phyloP scores from a whole-genome alignment of 2,888 invertebrate genomes.

The Cerceris rybyensis region DNA sequence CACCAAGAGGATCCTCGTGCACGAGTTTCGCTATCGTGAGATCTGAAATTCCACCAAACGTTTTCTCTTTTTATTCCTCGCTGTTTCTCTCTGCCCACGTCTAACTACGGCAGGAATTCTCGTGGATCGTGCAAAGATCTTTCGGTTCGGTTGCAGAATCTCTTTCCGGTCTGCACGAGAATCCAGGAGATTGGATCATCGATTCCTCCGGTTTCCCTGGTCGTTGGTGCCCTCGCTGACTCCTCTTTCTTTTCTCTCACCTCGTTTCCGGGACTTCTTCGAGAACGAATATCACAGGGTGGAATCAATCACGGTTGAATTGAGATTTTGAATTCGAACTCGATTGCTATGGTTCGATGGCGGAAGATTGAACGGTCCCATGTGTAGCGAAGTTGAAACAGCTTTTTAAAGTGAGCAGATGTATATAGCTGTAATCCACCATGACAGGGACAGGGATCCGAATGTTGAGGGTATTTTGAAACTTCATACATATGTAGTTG shows the following conservation, averaged over 20 bases:
- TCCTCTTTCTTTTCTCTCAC: slow-evolving; percentile 7
- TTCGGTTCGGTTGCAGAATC: slow-evolving; percentile 18
- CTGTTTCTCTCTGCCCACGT: slow-evolving; percentile 13
- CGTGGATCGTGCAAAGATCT: slow-evolving; percentile 38
- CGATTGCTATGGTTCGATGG: too few relatives aligned
- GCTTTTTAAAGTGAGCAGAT: too few relatives aligned
- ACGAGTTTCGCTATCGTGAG: slow-evolving; percentile 34
- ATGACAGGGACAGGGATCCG: too few relatives aligned
- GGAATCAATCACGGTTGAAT: slow-evolving; percentile 35
- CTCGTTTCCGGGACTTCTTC: background rate
- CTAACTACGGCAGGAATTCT: slow-evolving; percentile 27
- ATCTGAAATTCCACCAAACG: slow-evolving; percentile 37
- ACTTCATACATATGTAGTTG: too few relatives aligned
- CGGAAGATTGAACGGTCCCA: too few relatives aligned
- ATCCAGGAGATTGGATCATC: slow-evolving; percentile 40
- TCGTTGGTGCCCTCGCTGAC: slow-evolving; percentile 26
- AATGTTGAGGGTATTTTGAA: too few relatives aligned
- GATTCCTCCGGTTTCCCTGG: slow-evolving; percentile 33
- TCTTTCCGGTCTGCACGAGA: slow-evolving; percentile 15
- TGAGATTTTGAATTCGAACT: slow-evolving; percentile 15
- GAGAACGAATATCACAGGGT: slow-evolving; percentile 38
- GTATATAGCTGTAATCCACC: too few relatives aligned
- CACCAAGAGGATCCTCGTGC: slow-evolving; percentile 28
- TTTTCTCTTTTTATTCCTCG: slow-evolving; percentile 21
- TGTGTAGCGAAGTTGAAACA: too few relatives aligned